Evolutionary conservation across 2,797 vertebrate genomes (phyloP).

Genomic region (Kryptopterus vitreolus): DNA sequence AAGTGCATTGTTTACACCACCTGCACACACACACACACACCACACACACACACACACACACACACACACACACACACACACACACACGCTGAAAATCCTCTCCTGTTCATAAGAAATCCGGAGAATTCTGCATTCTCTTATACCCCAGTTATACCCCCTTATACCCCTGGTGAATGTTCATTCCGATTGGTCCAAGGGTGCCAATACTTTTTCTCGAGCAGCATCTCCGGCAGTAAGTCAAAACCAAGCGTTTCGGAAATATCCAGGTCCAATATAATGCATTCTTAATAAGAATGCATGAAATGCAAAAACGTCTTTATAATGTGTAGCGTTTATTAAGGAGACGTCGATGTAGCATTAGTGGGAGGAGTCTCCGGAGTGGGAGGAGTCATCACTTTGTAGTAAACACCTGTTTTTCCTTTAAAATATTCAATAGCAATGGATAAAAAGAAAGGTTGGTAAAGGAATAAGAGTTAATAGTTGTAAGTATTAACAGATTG

Average conservation of each 20-base stretch:
- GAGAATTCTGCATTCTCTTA: neutral
- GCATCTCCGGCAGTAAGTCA: neutral
- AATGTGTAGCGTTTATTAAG: neutral
- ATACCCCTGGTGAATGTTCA: neutral
- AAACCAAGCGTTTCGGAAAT: neutral
- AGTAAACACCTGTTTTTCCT: neutral
- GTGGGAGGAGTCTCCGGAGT: neutral
- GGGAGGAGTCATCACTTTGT: neutral
- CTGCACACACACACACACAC: slow-evolving; percentile 24
- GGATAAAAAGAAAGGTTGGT: neutral
- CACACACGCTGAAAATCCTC: neutral
- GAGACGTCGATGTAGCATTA: neutral
- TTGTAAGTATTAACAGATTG: neutral
- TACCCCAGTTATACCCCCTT: too few relatives aligned
- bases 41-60: slow-evolving; percentile 7
- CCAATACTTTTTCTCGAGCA: neutral
- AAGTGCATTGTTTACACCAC: slow-evolving; percentile 36
- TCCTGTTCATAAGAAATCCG: neutral
- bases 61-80: slow-evolving; percentile 6
- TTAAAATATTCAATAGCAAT: neutral
- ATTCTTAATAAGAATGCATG: too few relatives aligned
- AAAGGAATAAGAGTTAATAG: neutral
- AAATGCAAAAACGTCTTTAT: neutral
- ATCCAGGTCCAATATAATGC: too few relatives aligned
- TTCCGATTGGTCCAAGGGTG: slow-evolving; percentile 4